Evolutionary conservation across 2,888 invertebrate species (phyloP).

Genomic region (Branchinecta sandiegonensis): DNA sequence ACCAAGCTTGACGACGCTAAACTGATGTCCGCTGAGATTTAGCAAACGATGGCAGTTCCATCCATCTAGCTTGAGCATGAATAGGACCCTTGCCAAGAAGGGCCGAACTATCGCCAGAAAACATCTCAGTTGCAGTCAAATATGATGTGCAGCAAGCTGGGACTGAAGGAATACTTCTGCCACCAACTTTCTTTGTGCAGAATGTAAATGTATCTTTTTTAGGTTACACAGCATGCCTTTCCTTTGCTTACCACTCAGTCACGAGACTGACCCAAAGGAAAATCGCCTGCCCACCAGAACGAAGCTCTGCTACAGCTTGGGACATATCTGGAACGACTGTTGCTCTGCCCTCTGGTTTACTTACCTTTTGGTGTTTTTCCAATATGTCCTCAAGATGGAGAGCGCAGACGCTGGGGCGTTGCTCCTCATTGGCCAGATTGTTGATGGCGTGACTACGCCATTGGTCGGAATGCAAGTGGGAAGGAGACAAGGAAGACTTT

Average conservation of each 20-base stretch:
- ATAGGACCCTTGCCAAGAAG: too few species aligned
- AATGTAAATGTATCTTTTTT: too few species aligned
- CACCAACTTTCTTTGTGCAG: too few species aligned
- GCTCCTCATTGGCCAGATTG: constrained; percentile 6
- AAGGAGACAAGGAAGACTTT: background rate
- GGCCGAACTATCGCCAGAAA: too few species aligned
- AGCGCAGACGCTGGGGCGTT: constrained; percentile 1
- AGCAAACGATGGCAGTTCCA: too few species aligned
- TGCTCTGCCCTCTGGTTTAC: constrained; percentile 44
- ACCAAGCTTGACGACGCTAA: too few species aligned
- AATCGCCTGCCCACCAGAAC: background rate
- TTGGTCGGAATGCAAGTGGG: background rate
- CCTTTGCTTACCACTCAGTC: background rate
- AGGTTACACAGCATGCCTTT: too few species aligned
- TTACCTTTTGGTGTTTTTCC: constrained; percentile 40
- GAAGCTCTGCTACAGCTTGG: constrained; percentile 33
- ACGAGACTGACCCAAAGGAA: background rate
- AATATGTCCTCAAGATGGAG: constrained; percentile 32
- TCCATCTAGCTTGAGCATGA: too few species aligned
- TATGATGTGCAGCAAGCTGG: too few species aligned
- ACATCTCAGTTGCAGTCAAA: too few species aligned
- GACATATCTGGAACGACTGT: constrained; percentile 42
- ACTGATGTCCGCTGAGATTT: too few species aligned
- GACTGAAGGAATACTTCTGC: too few species aligned
- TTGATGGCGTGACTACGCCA: constrained; percentile 13